These are phyloP conservation scores for Coleophora flavipennella DNA, from an alignment of 2,888 invertebrate species.

Conservation along the genomic window DNA sequence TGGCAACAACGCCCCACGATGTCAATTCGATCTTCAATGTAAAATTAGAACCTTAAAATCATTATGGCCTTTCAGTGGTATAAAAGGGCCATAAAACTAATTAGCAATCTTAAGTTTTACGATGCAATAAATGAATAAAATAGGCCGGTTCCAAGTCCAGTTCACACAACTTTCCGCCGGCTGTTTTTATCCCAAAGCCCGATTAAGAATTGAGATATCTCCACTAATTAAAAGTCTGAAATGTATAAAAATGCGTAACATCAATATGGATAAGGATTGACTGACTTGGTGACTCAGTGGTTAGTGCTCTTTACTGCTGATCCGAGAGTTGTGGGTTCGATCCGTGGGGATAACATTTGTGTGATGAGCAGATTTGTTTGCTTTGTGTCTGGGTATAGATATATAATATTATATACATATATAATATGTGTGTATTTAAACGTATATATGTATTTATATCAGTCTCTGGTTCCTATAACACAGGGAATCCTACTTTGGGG, in stretches of 20 bases:
- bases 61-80: slow-evolving; percentile 35
- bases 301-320: too few species aligned
- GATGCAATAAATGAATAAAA: slow-evolving; percentile 59
- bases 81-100: slow-evolving; percentile 58
- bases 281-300: too few species aligned
- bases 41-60: slow-evolving; percentile 16
- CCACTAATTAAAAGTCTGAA: slow-evolving; percentile 42
- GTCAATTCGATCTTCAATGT: not conserved
- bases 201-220: slow-evolving; percentile 45
- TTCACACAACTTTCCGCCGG: slow-evolving; percentile 36
- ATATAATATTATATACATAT: too few species aligned
- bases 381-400: too few species aligned
- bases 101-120: slow-evolving; percentile 62
- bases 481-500: too few species aligned
- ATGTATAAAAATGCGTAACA: slow-evolving; percentile 32
- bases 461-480: too few species aligned
- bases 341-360: too few species aligned
- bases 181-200: slow-evolving; percentile 39
- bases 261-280: slow-evolving; percentile 41
- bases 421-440: too few species aligned
- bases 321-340: too few species aligned
- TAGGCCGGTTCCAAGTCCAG: slow-evolving; percentile 22
- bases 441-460: too few species aligned
- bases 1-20: too few species aligned
- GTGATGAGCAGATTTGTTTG: too few species aligned